These are phyloP conservation scores for Drosophila setosimentum DNA, from an alignment of 2,888 invertebrate species.

Conservation along the genomic window DNA sequence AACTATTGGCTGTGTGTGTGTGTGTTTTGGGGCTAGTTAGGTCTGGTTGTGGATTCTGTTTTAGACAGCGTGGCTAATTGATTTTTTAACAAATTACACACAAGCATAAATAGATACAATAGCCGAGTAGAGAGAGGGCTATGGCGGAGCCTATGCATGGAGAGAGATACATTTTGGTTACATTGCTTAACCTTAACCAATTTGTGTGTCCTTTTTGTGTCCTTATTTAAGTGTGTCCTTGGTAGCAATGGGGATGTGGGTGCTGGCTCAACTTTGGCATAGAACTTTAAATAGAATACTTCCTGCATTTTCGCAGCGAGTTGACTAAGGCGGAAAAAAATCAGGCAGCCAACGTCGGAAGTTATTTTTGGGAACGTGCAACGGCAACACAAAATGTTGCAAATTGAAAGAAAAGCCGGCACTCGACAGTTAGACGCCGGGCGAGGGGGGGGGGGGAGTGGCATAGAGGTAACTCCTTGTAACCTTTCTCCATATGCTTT, in stretches of 20 bases:
- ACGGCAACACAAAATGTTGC: slow-evolving; percentile 68
- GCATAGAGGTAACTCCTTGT: not conserved
- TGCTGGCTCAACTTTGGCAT: slow-evolving; percentile 30
- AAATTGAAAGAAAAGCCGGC: slow-evolving; percentile 74
- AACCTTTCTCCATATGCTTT: slow-evolving; percentile 64
- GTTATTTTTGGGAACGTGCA: slow-evolving; percentile 77
- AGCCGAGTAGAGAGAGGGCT: not conserved
- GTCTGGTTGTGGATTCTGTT: slow-evolving; percentile 56
- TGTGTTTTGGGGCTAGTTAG: not conserved
- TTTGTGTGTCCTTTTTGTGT: slow-evolving; percentile 11
- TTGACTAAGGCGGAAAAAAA: slow-evolving; percentile 67
- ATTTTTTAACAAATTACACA: slow-evolving; percentile 67
- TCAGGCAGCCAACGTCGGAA: slow-evolving; percentile 68
- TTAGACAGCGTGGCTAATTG: slow-evolving; percentile 76
- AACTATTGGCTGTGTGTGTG: slow-evolving; percentile 34
- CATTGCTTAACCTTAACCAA: slow-evolving; percentile 48
- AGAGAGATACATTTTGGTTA: slow-evolving; percentile 9
- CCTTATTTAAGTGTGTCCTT: slow-evolving; percentile 4
- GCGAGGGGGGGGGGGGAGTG: slow-evolving; percentile 1
- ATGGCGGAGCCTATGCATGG: no score
- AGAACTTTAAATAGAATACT: slow-evolving; percentile 70
- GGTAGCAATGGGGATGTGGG: not conserved
- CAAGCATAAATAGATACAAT: slow-evolving; percentile 30
- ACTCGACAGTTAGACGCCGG: slow-evolving; percentile 29
- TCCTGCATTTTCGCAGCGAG: slow-evolving; percentile 72